Percentiles rank a stretch among this genome's conserved stretches.
phyloP scores from a whole-genome alignment of 2,113 vertebrate genomes.

The Mesoclemmys tuberculata region DNA sequence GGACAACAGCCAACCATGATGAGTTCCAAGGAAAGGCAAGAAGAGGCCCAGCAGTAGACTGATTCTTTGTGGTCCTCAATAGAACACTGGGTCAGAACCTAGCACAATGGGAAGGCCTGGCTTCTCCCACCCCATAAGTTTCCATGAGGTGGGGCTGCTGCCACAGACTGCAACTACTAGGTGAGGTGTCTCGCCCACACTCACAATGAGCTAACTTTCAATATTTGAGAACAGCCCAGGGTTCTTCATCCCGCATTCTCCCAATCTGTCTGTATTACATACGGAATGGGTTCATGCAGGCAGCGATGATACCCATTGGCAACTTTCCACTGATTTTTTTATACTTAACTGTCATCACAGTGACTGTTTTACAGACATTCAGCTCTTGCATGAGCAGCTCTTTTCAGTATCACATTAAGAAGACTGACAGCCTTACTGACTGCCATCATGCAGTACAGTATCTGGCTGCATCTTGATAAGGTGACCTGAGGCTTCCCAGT shows the following conservation, averaged over 20 bases:
- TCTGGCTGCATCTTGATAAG: constrained; percentile 19
- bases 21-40: not conserved
- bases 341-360: constrained; percentile 40
- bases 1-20: not conserved
- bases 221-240: not conserved
- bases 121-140: not conserved
- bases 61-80: not conserved
- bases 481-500: constrained; percentile 44
- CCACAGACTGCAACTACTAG: not conserved
- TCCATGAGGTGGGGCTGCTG: not conserved
- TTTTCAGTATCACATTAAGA: constrained; percentile 49
- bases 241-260: not conserved
- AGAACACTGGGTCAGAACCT: too few relatives aligned
- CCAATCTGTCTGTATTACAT: constrained; percentile 38
- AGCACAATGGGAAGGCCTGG: not conserved
- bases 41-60: not conserved
- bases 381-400: constrained; percentile 39
- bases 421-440: constrained; percentile 50
- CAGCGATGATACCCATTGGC: constrained; percentile 37
- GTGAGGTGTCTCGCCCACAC: too few relatives aligned
- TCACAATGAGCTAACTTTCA: not conserved
- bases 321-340: constrained; percentile 50
- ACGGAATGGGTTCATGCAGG: constrained; percentile 13
- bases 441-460: not conserved
- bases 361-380: constrained; percentile 47